Evolutionary conservation across 2,888 invertebrate genomes (phyloP).

Genomic region (Julus scandinavius): DNA sequence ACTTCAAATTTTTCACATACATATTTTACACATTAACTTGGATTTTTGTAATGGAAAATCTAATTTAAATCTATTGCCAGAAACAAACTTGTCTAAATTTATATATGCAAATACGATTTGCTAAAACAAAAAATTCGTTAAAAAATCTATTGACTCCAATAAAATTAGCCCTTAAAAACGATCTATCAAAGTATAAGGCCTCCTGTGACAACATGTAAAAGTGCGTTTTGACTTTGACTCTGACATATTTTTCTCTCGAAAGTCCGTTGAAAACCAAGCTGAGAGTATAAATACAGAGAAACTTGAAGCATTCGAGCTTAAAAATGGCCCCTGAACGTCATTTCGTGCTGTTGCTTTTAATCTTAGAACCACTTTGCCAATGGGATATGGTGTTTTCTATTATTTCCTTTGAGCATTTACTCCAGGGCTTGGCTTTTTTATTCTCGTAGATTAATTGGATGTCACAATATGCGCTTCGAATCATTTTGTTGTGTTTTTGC

Average conservation of each 20-base stretch:
- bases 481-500: neutral
- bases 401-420: conserved; percentile 12
- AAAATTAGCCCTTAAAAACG: neutral
- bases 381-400: neutral
- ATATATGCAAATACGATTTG: too few relatives aligned
- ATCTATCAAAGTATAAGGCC: neutral
- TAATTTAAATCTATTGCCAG: too few relatives aligned
- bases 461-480: neutral
- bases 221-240: neutral
- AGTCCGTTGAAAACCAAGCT: neutral
- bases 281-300: neutral
- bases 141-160: too few relatives aligned
- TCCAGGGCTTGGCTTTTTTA: neutral
- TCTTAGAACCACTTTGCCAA: neutral
- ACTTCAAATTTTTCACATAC: too few relatives aligned
- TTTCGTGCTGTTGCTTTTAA: conserved; percentile 13
- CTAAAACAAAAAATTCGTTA: too few relatives aligned
- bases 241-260: neutral
- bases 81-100: too few relatives aligned
- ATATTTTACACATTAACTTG: too few relatives aligned
- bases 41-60: too few relatives aligned
- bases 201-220: neutral
- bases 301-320: neutral
- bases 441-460: neutral
- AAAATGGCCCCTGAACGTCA: neutral